These are phyloP conservation scores for Caerostris extrusa DNA, from an alignment of 1,140 invertebrate genomes.

Conservation along the genomic window DNA sequence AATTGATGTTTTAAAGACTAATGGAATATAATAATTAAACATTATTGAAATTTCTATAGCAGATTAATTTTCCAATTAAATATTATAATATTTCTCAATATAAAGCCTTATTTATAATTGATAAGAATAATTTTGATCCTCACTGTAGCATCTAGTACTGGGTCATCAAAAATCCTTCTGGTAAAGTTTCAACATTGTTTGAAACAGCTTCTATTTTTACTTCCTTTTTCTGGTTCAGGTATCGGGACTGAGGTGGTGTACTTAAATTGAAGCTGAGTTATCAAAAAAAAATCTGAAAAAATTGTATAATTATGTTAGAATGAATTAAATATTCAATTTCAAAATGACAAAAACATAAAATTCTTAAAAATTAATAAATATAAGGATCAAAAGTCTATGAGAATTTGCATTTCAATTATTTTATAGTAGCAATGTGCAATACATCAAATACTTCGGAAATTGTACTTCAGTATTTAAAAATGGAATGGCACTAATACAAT, in stretches of 20 bases:
- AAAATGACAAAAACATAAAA: too few relatives aligned
- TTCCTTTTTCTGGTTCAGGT: neutral
- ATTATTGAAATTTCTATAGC: too few relatives aligned
- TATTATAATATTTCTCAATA: too few relatives aligned
- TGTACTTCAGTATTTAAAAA: too few relatives aligned
- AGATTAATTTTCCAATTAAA: too few relatives aligned
- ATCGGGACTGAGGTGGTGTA: neutral
- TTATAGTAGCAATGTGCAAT: neutral
- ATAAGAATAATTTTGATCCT: neutral
- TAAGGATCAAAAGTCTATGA: neutral
- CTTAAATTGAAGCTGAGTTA: neutral
- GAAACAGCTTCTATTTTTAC: conserved; percentile 74
- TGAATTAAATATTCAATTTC: neutral
- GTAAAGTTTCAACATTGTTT: conserved; percentile 84
- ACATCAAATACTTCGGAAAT: neutral
- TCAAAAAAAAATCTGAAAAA: conserved; percentile 77
- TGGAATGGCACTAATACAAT: too few relatives aligned
- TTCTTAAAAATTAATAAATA: neutral
- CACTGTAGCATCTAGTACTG: conserved; percentile 92
- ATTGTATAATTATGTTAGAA: neutral
- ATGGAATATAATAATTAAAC: too few relatives aligned
- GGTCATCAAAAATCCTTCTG: conserved; percentile 98
- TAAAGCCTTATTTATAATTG: neutral
- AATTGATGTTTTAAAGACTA: too few relatives aligned
- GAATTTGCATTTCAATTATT: neutral